Evolutionary conservation across 1,140 invertebrate genomes (phyloP), one percentile per base, ranked within the genome.

Genomic region (Drosophila ironensis): DNA sequence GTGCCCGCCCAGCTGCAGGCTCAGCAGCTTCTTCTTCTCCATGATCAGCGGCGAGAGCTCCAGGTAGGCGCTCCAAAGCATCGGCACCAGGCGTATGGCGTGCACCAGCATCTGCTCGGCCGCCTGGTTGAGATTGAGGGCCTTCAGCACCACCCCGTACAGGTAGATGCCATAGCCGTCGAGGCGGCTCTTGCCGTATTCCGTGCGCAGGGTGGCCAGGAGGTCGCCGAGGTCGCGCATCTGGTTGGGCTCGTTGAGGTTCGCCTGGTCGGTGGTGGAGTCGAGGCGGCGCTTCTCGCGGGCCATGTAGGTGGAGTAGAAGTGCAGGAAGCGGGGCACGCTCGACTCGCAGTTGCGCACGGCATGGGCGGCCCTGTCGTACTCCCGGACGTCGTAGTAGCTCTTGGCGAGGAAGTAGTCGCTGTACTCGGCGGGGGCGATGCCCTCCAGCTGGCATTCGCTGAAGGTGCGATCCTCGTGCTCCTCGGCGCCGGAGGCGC

Each of bases 381-480:
- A 99, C 90, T 99, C 97, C 77, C 96, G 95, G 9, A 95, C 91
- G 91, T 98, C 97, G 90, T 98, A 98, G 87, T 97, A 98, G 72
- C 94, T 95, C 90, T 97, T 97, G 0, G 96, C 95, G 51, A 98
- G 87, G 19, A 93, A 92, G 86, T 97, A 98, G 5, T 92, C 91
- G 77, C 96, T 94, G 44, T 93, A 93, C 82, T 96, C 93, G 69
- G 92, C 90, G 8, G 91, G 90, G 30, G 75, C 75, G 37, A 90
- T 89, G 4, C 87, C 87, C 59, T 91, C 88, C 30, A 80, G 28
- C 24, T 60, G 48, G 74, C 42, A 63, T 53, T 90, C 30, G 22
- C 72, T 73, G n/a, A 88, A 82, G n/a, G 80, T 81, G 4, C 40
- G 63, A 16, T 71, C 74, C n/a, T 57, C 72, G 33, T 37, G 33